Evolutionary conservation across 2,797 vertebrate genomes (phyloP), one percentile per base, ranked within the genome.

Genomic region (Sebastes dallii): DNA sequence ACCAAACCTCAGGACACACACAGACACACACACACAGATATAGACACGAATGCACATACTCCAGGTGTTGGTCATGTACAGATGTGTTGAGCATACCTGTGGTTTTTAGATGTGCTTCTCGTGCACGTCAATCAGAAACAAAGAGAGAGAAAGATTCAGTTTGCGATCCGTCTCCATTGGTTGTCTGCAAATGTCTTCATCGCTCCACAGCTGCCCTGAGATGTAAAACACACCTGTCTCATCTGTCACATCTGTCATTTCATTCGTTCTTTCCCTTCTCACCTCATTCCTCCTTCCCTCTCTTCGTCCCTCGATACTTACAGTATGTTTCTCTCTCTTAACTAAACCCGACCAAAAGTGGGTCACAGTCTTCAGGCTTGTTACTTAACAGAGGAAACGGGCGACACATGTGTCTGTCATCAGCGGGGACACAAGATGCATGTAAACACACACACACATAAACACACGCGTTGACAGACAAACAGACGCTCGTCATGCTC

Each of bases 351-450:
- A 5, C 1, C 4, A 56, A 80, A 91, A 88, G 66, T 90, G 79
- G 88, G 88, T 92, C 86, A 87, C 58, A 80, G 46, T 39, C 50
- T 39, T 62, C 20, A 69, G 84, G 64, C 61, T 13, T 54, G 77
- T 90, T 90, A 86, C 75, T 80, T 62, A 86, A 90, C 76, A 12
- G 71, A 80, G 78, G 85, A 88, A 91, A 89, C 79, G 39, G 77
- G 77, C 77, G 77, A 65, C 82, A 89, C 70, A 77, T 85, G 85
- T 87, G 75, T 83, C 62, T 64, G 70, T 85, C 83, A 67, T 85
- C 72, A 62, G 46, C 65, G 29, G 55, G 39, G 29, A 67, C 79
- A 71, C 66, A 25, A 65, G 69, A 64, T 20, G 25, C 58, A 72
- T 34, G 25, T 46, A 46, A 18, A 46, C 42, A 46, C 42, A 46